phyloP scores from a whole-genome alignment of 2,888 invertebrate genomes.

The Tachina grossa region DNA sequence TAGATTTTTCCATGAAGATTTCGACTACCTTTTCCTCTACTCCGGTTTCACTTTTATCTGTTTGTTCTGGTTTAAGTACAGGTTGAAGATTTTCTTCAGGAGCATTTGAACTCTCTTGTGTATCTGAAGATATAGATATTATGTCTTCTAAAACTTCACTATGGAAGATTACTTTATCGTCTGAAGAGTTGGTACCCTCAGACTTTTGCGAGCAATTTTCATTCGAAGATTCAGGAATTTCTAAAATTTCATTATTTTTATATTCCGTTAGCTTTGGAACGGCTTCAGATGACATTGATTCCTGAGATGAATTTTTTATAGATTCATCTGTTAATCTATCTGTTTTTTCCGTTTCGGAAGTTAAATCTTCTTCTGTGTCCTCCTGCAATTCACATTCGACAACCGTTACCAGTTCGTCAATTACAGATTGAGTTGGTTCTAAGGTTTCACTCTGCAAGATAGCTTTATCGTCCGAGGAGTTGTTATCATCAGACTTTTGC shows the following conservation, averaged over 20 bases:
- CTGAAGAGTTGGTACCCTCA: background rate
- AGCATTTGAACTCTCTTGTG: background rate
- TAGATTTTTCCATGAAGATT: background rate
- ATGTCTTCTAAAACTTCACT: background rate
- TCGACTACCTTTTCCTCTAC: background rate
- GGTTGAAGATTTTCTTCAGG: background rate
- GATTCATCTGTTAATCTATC: background rate
- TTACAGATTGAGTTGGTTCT: background rate
- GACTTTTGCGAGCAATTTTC: too few relatives aligned
- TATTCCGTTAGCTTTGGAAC: background rate
- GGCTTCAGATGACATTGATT: background rate
- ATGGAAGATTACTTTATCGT: background rate
- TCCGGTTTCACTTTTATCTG: background rate
- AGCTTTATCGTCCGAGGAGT: too few relatives aligned
- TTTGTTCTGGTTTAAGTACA: background rate
- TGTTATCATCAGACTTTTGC: too few relatives aligned
- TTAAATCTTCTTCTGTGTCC: background rate
- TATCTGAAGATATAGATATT: background rate
- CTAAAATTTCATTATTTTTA: too few relatives aligned
- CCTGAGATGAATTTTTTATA: background rate
- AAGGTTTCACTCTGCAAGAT: too few relatives aligned
- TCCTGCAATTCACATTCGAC: background rate
- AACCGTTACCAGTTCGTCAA: background rate
- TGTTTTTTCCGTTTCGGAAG: background rate
- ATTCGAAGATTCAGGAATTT: too few relatives aligned